Conservation (phyloP, 53 echinoderm and acorn worm genomes). For the Zoroaster sp. region DNA sequence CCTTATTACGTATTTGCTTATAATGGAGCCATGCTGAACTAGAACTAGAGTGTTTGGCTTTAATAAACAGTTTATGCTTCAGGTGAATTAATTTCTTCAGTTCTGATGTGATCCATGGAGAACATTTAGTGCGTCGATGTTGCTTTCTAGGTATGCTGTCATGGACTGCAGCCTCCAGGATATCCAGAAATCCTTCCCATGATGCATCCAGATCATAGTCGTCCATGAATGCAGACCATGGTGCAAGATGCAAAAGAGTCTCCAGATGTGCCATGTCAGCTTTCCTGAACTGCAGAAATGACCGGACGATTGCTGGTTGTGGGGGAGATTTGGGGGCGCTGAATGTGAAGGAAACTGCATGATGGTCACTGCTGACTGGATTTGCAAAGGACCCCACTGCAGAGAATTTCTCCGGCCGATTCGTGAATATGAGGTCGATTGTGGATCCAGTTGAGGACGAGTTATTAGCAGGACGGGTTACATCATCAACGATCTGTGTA, state of each 20-base stretch:
- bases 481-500: too few relatives aligned
- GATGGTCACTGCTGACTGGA: constrained; percentile 7
- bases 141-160: constrained; percentile 30
- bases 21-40: constrained; percentile 22
- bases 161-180: constrained; percentile 1
- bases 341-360: constrained; percentile 4
- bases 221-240: constrained; percentile 30
- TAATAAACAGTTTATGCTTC: constrained; percentile 32
- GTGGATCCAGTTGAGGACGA: neutral
- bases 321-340: constrained; percentile 21
- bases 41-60: constrained; percentile 14
- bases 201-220: constrained; percentile 9
- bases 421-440: too few relatives aligned
- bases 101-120: constrained; percentile 24
- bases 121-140: neutral
- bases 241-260: constrained; percentile 37
- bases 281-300: constrained; percentile 22
- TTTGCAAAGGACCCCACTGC: neutral
- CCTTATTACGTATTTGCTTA: constrained; percentile 16
- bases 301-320: neutral
- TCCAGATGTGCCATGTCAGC: constrained; percentile 37
- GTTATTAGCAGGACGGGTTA: constrained; percentile 1
- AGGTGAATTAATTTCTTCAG: constrained; percentile 17
- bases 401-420: neutral
- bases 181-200: constrained; percentile 23